These are phyloP conservation scores for Tricholaema leucomelas DNA, from an alignment of 2,113 vertebrate species.

Conservation along the genomic window DNA sequence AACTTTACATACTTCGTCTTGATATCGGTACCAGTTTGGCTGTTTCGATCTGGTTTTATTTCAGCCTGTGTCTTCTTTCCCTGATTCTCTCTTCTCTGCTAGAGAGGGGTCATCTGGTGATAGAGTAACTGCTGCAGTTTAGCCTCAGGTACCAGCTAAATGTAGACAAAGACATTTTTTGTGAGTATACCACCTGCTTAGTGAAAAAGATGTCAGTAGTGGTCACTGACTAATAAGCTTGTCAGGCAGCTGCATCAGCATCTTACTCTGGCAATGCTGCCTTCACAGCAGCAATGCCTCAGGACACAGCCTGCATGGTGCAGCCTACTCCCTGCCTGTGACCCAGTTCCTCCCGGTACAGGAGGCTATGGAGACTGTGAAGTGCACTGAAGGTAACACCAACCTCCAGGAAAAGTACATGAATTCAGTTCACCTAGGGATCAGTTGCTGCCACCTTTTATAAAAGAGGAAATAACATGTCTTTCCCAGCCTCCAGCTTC, in stretches of 20 bases:
- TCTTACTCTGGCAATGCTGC: background rate
- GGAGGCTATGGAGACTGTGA: fast-evolving
- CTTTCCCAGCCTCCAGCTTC: background rate
- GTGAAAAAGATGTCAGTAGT: background rate
- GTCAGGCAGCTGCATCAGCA: background rate
- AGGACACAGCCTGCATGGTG: background rate
- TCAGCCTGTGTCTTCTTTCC: too few species aligned
- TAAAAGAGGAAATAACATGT: background rate
- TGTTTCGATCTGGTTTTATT: too few species aligned
- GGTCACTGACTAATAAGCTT: background rate
- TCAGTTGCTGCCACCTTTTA: background rate
- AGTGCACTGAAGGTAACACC: background rate
- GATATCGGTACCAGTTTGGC: too few species aligned
- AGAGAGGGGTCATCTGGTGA: too few species aligned
- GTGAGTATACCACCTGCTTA: background rate
- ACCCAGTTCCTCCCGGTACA: background rate
- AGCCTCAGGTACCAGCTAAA: too few species aligned
- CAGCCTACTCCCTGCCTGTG: background rate
- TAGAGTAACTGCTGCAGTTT: too few species aligned
- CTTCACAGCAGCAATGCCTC: background rate
- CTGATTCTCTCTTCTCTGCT: too few species aligned
- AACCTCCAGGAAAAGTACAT: background rate
- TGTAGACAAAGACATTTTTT: background rate
- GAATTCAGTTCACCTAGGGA: background rate
- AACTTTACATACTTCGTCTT: too few species aligned